These are phyloP conservation scores for Anarrhichthys ocellatus DNA, from an alignment of 2,113 vertebrate species.

Conservation along the genomic window DNA sequence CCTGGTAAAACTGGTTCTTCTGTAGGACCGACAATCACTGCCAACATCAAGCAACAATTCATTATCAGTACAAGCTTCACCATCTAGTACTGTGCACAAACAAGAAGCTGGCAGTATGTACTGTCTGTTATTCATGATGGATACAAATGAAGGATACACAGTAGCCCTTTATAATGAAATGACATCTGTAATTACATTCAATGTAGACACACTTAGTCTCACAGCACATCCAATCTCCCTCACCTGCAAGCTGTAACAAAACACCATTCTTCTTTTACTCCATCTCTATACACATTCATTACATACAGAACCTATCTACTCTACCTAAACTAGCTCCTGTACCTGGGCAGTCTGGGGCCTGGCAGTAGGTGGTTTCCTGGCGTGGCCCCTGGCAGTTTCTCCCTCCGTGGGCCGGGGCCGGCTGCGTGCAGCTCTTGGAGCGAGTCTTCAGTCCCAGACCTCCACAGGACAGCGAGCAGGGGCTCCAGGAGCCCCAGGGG, in stretches of 20 bases:
- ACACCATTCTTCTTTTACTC: too few relatives aligned
- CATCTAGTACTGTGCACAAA: neutral
- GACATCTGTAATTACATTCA: neutral
- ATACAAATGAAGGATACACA: neutral
- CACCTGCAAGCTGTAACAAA: neutral
- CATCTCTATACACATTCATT: neutral
- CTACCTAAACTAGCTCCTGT: neutral
- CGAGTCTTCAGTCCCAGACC: slow-evolving; percentile 87
- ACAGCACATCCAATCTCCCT: neutral
- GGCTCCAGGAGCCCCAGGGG: slow-evolving; percentile 85
- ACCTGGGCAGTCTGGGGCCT: slow-evolving; percentile 87
- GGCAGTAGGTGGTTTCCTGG: slow-evolving; percentile 85
- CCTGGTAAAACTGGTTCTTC: slow-evolving; percentile 78
- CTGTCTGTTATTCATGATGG: neutral
- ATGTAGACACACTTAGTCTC: neutral
- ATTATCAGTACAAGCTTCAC: neutral
- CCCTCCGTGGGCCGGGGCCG: slow-evolving; percentile 77
- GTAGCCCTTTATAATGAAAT: neutral
- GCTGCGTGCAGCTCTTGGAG: slow-evolving; percentile 79
- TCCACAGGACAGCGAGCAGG: slow-evolving; percentile 88
- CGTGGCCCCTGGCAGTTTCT: slow-evolving; percentile 81
- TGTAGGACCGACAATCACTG: slow-evolving; percentile 76
- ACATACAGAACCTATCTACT: neutral
- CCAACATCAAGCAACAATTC: slow-evolving; percentile 9
- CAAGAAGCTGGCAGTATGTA: neutral